A percentile compares a stretch with the other conserved stretches of the same genome.
Conservation (phyloP, 2,113 vertebrate species). For the Coregonus clupeaformis region DNA sequence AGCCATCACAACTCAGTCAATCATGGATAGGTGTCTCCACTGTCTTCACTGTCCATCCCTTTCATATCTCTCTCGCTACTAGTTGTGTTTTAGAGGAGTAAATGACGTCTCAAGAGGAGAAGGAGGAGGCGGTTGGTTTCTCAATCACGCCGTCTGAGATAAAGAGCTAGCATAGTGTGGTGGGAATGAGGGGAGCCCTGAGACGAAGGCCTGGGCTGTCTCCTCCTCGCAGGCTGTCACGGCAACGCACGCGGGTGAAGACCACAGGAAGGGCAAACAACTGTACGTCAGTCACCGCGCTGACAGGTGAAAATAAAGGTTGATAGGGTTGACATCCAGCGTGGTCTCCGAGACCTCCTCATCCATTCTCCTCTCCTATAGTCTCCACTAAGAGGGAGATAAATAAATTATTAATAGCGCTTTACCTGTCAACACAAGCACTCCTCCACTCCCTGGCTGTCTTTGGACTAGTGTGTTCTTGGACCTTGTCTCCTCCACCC, state of each 20-base stretch:
- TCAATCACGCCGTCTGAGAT: slow-evolving; percentile 30
- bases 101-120: slow-evolving; percentile 66
- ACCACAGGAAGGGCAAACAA: slow-evolving; percentile 84
- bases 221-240: slow-evolving; percentile 80
- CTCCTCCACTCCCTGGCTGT: slow-evolving; percentile 50
- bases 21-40: slow-evolving; percentile 23
- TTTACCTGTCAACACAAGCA: slow-evolving; percentile 79
- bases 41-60: slow-evolving; percentile 24
- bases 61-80: slow-evolving; percentile 14
- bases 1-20: slow-evolving; percentile 15
- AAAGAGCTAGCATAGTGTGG: slow-evolving; percentile 29
- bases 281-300: slow-evolving; percentile 83
- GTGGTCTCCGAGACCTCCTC: slow-evolving; percentile 67
- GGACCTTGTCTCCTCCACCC: slow-evolving; percentile 61
- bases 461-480: slow-evolving; percentile 58
- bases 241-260: slow-evolving; percentile 69
- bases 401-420: slow-evolving; percentile 90
- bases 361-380: slow-evolving; percentile 57
- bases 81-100: slow-evolving; percentile 52
- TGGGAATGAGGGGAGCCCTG: neutral
- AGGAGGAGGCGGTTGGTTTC: neutral
- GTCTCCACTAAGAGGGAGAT: slow-evolving; percentile 75
- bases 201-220: slow-evolving; percentile 28
- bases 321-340: slow-evolving; percentile 83
- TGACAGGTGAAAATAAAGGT: slow-evolving; percentile 86